phyloP scores from a whole-genome alignment of 2,888 invertebrate genomes.

The Anaspis maculata region DNA sequence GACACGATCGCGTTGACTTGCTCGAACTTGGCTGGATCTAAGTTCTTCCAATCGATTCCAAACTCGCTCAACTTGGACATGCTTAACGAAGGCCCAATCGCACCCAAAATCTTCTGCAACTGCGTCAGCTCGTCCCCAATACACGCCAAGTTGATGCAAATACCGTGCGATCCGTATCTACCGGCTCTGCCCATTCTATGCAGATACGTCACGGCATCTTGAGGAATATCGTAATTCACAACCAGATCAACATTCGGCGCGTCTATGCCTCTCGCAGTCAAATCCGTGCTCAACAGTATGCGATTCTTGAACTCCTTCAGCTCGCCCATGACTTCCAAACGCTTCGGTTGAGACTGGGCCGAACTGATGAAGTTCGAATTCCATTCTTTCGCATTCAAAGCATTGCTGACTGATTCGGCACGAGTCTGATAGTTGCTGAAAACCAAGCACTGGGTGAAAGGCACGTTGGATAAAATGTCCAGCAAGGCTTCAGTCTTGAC shows the following conservation, averaged over 20 bases:
- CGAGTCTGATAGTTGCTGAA: conserved; percentile 86
- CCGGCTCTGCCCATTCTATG: conserved; percentile 96
- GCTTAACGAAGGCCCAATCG: conserved; percentile 48
- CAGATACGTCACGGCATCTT: conserved; percentile 73
- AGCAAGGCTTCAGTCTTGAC: conserved; percentile 57
- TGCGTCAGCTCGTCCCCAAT: conserved; percentile 53
- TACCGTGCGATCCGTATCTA: conserved; percentile 80
- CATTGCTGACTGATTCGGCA: conserved; percentile 68
- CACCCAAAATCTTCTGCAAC: conserved; percentile 51
- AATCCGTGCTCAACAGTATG: conserved; percentile 83
- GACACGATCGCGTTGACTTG: too few species aligned
- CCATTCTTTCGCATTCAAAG: conserved; percentile 66
- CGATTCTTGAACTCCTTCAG: conserved; percentile 75
- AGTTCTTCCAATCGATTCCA: too few species aligned
- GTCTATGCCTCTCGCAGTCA: conserved; percentile 91
- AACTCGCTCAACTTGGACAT: too few species aligned
- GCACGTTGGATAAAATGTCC: conserved; percentile 59
- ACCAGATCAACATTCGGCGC: conserved; percentile 88
- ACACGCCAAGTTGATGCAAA: conserved; percentile 66
- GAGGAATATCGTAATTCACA: conserved; percentile 83
- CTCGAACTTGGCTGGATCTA: too few species aligned
- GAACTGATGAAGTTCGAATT: conserved; percentile 71
- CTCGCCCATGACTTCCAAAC: conserved; percentile 66
- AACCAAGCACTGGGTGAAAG: conserved; percentile 84
- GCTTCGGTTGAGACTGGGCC: conserved; percentile 67